phyloP scores from a whole-genome alignment of 1,140 invertebrate species.

The Apocrypta bakeri region DNA sequence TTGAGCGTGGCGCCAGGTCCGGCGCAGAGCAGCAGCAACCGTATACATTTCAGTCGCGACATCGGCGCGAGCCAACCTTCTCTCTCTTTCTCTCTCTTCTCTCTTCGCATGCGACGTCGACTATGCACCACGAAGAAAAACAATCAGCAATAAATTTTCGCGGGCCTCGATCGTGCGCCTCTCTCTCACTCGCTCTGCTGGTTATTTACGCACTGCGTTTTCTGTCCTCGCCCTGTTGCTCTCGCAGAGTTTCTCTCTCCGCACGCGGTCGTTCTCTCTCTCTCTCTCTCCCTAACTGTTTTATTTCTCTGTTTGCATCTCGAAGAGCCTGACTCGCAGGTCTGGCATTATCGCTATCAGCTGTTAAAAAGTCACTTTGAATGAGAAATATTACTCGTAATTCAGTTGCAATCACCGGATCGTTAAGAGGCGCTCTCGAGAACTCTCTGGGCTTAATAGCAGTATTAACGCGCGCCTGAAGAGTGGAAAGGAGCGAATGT shows the following conservation, averaged over 20 bases:
- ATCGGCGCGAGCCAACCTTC: conserved; percentile 38
- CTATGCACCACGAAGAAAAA: conserved; percentile 55
- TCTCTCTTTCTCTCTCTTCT: background rate
- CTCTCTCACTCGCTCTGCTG: background rate
- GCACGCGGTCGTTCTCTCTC: background rate
- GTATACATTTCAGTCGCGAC: conserved; percentile 59
- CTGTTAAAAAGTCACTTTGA: conserved; percentile 41
- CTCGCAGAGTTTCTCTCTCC: no score
- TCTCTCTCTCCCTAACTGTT: background rate
- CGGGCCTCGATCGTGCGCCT: conserved; percentile 34
- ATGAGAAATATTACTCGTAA: conserved; percentile 50
- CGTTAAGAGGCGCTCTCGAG: conserved; percentile 29
- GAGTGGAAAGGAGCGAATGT: background rate
- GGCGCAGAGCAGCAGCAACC: conserved; percentile 33
- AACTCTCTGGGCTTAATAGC: conserved; percentile 17
- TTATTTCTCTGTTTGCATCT: conserved; percentile 7
- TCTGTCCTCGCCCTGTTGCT: conserved; percentile 31
- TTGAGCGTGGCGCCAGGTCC: conserved; percentile 32
- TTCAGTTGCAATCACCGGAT: conserved; percentile 44
- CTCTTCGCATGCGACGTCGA: conserved; percentile 21
- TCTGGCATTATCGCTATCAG: conserved; percentile 36
- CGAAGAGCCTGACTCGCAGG: background rate
- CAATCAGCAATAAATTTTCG: conserved; percentile 58
- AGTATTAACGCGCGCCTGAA: conserved; percentile 13
- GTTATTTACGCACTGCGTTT: conserved; percentile 50